Percentiles rank a stretch among this genome's conserved stretches.
Conservation (phyloP, 2,797 vertebrate genomes). For the Phyllotis vaccarum region DNA sequence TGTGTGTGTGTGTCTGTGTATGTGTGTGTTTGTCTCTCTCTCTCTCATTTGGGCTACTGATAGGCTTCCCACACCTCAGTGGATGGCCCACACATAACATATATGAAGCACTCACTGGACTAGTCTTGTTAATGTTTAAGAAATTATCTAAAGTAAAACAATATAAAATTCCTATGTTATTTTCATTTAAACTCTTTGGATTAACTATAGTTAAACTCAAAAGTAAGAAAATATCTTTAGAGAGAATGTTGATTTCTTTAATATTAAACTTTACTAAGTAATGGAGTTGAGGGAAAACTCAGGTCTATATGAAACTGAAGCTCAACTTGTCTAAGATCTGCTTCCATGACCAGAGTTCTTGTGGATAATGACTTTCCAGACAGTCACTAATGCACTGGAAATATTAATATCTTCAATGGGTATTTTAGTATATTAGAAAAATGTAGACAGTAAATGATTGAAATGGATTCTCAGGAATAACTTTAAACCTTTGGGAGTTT, state of each 20-base stretch:
- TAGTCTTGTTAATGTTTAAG: background rate
- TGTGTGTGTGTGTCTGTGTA: no score
- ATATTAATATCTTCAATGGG: background rate
- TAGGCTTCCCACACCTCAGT: background rate
- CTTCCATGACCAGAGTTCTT: background rate
- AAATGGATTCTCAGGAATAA: background rate
- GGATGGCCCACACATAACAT: background rate
- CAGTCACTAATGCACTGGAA: background rate
- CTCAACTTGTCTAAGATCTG: background rate
- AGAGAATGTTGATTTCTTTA: background rate
- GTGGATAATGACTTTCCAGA: background rate
- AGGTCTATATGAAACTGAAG: background rate
- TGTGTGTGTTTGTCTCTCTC: fast-evolving
- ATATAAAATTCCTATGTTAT: background rate
- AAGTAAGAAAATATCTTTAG: background rate
- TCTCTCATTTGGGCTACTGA: no score
- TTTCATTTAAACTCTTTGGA: background rate
- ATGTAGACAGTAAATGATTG: background rate
- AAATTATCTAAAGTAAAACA: background rate
- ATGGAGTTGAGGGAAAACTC: background rate
- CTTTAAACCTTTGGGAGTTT: background rate
- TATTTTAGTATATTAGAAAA: background rate
- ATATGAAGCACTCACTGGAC: background rate
- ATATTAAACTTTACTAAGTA: background rate
- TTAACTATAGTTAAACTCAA: background rate